Base-by-base conservation (phyloP, 2,797 vertebrate genomes). In the Sebastes elongatus region DNA sequence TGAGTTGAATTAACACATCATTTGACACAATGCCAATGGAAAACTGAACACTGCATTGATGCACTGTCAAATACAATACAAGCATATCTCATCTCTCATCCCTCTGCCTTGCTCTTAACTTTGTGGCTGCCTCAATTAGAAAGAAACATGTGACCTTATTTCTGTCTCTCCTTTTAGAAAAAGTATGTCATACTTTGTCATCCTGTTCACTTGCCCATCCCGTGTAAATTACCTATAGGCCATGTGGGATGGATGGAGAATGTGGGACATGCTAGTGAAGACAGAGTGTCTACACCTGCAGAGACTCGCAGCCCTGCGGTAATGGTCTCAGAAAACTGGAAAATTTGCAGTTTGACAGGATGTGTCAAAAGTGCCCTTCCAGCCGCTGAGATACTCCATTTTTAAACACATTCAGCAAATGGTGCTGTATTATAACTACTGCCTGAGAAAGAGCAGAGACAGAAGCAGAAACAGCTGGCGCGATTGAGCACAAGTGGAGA, bases 281-380 rank as follows among this genome's bases (percentile, higher is more conserved):
- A 93, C 88, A 90, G 88, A 87, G 82, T 49, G 68, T 77, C 84
- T 78, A 77, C 88, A 91, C 91, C 86, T 90, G 88, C 82, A 88
- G 80, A 87, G 86, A 85, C 85, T 85, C 85, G 88, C 80, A 72
- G 86, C 80, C 65, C 81, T n/a, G 66, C 62, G 9, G 78, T 91
- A 93, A 94, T 87, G 84, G 85, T 86, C 89, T 88, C 63, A 74
- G 35, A 80, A 89, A 78, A 84, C 70, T 82, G 81, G 92, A 86
- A 91, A 92, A 92, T 84, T 69, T 89, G 81, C 78, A 65, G 78
- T 91, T 93, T 92, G 92, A 93, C 90, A 93, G 81, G 67, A 82
- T 82, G 81, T 92, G 91, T 94, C 92, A 91, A 89, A 86, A 80
- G 76, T 87, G 66, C 78, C 88, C 88, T 86, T 85, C 79, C 86